These are phyloP conservation scores for Thamnaconus septentrionalis DNA, from an alignment of 2,113 vertebrate species.

Conservation along the genomic window DNA sequence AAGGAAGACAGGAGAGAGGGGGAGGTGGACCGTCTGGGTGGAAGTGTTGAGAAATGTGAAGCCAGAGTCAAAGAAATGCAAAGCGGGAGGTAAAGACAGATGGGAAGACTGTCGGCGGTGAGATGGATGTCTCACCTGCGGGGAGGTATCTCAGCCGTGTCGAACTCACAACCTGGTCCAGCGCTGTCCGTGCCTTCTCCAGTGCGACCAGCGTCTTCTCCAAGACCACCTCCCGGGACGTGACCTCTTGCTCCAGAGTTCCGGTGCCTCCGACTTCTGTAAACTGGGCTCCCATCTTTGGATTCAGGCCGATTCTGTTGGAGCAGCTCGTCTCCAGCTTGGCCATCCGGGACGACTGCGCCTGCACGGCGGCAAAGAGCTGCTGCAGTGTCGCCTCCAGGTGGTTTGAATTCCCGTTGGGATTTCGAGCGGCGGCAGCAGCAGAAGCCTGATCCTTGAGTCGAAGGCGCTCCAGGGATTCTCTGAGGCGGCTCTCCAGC, in stretches of 20 bases:
- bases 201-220: slow-evolving; percentile 57
- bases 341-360: slow-evolving; percentile 69
- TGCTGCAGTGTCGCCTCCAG: slow-evolving; percentile 71
- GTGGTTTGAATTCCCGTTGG: slow-evolving; percentile 38
- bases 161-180: slow-evolving; percentile 68
- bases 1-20: background rate
- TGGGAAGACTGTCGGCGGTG: slow-evolving; percentile 6
- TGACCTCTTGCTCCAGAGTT: slow-evolving; percentile 42
- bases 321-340: slow-evolving; percentile 76
- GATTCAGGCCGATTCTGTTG: slow-evolving; percentile 13
- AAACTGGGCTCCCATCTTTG: slow-evolving; percentile 46
- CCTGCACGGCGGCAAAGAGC: slow-evolving; percentile 70
- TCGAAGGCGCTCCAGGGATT: slow-evolving; percentile 45
- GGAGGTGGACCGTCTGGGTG: slow-evolving; percentile 11
- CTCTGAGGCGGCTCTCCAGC: slow-evolving; percentile 68
- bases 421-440: slow-evolving; percentile 46
- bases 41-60: slow-evolving; percentile 3
- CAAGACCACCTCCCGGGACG: slow-evolving; percentile 8
- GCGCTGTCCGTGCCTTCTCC: slow-evolving; percentile 66
- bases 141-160: slow-evolving; percentile 74
- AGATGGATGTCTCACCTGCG: slow-evolving; percentile 77
- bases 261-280: slow-evolving; percentile 13
- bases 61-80: slow-evolving; percentile 10
- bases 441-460: slow-evolving; percentile 19
- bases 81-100: slow-evolving; percentile 22